Percentiles rank a stretch among this genome's conserved stretches.
These are phyloP conservation scores for Endotricha flammealis DNA, from an alignment of 2,888 invertebrate species.

Conservation along the genomic window DNA sequence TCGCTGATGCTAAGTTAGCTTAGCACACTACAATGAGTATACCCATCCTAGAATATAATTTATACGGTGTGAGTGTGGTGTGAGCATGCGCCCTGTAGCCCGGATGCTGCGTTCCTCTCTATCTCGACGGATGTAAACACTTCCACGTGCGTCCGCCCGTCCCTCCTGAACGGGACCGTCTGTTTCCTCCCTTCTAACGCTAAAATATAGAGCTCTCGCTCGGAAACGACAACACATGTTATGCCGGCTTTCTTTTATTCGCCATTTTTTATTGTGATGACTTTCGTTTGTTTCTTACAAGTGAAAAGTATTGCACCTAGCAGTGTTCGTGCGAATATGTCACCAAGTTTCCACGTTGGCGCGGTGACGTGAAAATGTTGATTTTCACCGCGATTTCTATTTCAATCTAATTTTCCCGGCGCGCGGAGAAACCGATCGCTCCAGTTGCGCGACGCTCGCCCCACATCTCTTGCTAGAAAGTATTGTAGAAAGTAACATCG, in stretches of 20 bases:
- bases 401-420: slow-evolving; percentile 77
- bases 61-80: too few species aligned
- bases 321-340: slow-evolving; percentile 13
- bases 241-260: too few species aligned
- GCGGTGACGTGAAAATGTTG: slow-evolving; percentile 66
- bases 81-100: slow-evolving; percentile 32
- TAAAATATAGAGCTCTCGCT: slow-evolving; percentile 2
- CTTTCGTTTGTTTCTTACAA: too few species aligned
- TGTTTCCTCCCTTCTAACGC: slow-evolving; percentile 12
- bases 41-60: too few species aligned
- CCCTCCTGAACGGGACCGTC: slow-evolving; percentile 27
- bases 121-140: slow-evolving; percentile 69
- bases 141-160: slow-evolving; percentile 58
- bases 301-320: too few species aligned
- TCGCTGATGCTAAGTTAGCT: too few species aligned
- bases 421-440: slow-evolving; percentile 75
- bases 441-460: slow-evolving; percentile 68
- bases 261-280: too few species aligned
- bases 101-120: slow-evolving; percentile 32
- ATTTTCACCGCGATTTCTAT: slow-evolving; percentile 76
- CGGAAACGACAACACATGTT: neutral
- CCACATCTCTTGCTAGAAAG: slow-evolving; percentile 78
- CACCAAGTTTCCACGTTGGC: slow-evolving; percentile 48
- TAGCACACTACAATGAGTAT: too few species aligned
- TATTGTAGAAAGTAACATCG: slow-evolving; percentile 77